Percentiles rank a stretch among this genome's conserved stretches.
phyloP scores from a whole-genome alignment of 2,113 vertebrate species.

The Scolopax mira region DNA sequence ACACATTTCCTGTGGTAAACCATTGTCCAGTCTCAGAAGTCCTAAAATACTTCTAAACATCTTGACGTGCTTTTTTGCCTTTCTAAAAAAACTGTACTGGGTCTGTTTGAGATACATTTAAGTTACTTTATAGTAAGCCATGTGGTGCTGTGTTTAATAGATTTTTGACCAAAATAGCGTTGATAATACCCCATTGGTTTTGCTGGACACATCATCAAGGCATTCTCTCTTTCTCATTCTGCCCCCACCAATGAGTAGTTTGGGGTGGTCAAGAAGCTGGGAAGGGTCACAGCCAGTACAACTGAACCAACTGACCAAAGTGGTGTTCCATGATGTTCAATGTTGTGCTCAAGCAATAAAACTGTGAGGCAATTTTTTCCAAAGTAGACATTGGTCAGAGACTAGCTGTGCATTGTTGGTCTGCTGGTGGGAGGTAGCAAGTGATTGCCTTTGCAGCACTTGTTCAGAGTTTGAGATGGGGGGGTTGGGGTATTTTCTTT shows the following conservation, averaged over 20 bases:
- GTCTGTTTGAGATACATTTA: not conserved
- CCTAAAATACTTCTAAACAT: not conserved
- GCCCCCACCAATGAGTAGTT: not conserved
- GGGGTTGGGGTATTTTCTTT: not conserved
- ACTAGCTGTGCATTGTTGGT: too few species aligned
- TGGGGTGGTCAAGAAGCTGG: not conserved
- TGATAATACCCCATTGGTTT: not conserved
- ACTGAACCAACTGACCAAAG: not conserved
- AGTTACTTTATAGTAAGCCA: not conserved
- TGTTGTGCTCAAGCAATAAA: not conserved
- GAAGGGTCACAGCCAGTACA: not conserved
- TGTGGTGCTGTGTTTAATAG: not conserved
- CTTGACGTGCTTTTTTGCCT: not conserved
- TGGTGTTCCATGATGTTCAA: not conserved
- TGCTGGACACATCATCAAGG: not conserved
- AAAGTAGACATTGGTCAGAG: accelerated
- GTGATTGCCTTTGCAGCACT: not conserved
- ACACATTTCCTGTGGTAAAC: not conserved
- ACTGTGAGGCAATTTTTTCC: not conserved
- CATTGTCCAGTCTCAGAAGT: not conserved
- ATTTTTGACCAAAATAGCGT: not conserved
- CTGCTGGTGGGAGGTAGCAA: not conserved
- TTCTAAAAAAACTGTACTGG: not conserved
- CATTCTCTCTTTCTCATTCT: not conserved
- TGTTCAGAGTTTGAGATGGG: not conserved